Conservation (phyloP, 2,797 vertebrate species). For the Dryobates pubescens region DNA sequence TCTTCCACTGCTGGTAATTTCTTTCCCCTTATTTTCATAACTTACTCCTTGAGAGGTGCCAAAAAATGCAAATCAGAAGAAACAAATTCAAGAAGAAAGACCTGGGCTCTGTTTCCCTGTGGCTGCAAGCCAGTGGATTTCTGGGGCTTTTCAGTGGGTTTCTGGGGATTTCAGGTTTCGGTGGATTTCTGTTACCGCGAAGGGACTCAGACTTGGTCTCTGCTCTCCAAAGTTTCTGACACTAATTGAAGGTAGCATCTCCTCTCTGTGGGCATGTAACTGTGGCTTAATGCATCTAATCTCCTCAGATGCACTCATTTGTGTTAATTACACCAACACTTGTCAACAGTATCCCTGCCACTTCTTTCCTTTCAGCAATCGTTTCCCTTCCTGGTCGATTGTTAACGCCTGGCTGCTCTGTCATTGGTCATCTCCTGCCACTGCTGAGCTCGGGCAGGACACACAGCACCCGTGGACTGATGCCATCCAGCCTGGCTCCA, state of each 20-base stretch:
- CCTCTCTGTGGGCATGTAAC: neutral
- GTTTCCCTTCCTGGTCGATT: neutral
- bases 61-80: neutral
- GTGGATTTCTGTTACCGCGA: neutral
- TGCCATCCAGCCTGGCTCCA: neutral
- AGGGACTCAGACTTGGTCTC: neutral
- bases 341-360: neutral
- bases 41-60: neutral
- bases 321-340: slow-evolving; percentile 24
- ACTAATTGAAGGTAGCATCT: neutral
- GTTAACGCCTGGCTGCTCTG: neutral
- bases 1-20: neutral
- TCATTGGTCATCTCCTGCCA: no score
- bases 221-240: neutral
- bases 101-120: neutral
- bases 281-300: neutral
- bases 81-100: neutral
- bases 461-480: neutral
- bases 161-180: neutral
- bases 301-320: neutral
- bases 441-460: neutral
- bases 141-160: neutral
- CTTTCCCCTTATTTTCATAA: neutral
- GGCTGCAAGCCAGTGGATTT: neutral
- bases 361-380: neutral